These are phyloP conservation scores for Oceanodroma leucorhoa DNA, from an alignment of 2,797 vertebrate genomes.

Conservation along the genomic window DNA sequence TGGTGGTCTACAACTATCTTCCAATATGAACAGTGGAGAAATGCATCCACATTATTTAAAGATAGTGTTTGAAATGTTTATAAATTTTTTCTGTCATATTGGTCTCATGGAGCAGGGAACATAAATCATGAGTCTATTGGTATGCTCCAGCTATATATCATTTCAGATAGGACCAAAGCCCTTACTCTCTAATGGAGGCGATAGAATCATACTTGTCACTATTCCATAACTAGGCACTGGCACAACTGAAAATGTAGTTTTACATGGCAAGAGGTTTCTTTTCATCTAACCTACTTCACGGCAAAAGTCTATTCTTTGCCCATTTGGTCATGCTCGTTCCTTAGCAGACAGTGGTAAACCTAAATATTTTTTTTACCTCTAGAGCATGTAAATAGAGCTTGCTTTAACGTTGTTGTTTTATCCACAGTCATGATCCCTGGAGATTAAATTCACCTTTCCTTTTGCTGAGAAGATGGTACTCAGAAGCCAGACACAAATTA, in stretches of 20 bases:
- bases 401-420: background rate
- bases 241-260: background rate
- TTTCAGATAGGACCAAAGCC: background rate
- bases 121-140: background rate
- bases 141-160: background rate
- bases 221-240: background rate
- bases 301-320: background rate
- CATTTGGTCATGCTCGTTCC: background rate
- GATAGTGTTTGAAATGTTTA: background rate
- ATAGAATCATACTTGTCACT: background rate
- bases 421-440: background rate
- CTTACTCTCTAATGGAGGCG: background rate
- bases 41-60: background rate
- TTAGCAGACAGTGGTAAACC: background rate
- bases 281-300: background rate
- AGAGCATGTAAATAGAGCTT: background rate
- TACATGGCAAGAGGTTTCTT: background rate
- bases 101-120: background rate
- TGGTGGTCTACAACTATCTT: background rate
- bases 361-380: background rate
- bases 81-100: background rate
- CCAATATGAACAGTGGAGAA: background rate
- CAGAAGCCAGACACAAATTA: background rate
- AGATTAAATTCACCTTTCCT: background rate
- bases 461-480: background rate